Percentiles rank a stretch among this genome's conserved stretches.
These are phyloP conservation scores for Athene cunicularia DNA, from an alignment of 2,113 vertebrate genomes.

Conservation along the genomic window DNA sequence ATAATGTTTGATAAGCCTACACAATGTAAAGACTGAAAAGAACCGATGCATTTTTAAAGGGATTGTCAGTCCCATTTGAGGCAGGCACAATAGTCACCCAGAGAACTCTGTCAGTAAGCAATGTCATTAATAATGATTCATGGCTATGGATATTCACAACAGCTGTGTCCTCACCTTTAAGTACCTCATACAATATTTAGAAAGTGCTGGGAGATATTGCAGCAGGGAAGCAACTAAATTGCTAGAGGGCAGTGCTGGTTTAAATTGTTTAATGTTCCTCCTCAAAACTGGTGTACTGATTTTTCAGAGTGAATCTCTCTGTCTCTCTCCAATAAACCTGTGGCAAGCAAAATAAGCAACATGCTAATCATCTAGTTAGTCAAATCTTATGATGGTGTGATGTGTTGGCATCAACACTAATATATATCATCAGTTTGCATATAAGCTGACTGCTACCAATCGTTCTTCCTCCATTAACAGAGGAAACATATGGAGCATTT, in stretches of 20 bases:
- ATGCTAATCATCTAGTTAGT: background rate
- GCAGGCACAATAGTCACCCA: slow-evolving; percentile 24
- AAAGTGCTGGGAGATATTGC: slow-evolving; percentile 67
- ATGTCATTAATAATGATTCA: slow-evolving; percentile 74
- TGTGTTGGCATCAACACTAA: background rate
- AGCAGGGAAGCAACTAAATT: slow-evolving; percentile 73
- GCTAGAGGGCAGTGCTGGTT: slow-evolving; percentile 52
- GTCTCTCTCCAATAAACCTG: background rate
- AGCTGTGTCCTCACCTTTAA: slow-evolving; percentile 77
- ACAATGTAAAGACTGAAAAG: slow-evolving; percentile 65
- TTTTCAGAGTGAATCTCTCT: slow-evolving; percentile 30
- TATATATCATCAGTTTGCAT: background rate
- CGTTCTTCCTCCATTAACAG: background rate
- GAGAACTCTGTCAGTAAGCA: slow-evolving; percentile 70
- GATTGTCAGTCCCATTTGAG: slow-evolving; percentile 66
- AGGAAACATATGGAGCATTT: background rate
- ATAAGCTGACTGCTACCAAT: background rate
- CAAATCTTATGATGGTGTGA: background rate
- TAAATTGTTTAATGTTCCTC: slow-evolving; percentile 67
- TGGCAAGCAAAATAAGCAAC: slow-evolving; percentile 10
- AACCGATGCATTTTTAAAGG: slow-evolving; percentile 75
- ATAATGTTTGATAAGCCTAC: slow-evolving; percentile 70
- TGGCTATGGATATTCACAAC: slow-evolving; percentile 73
- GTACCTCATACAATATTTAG: slow-evolving; percentile 77
- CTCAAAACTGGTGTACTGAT: slow-evolving; percentile 30